These are phyloP conservation scores for Boloria selene DNA, from an alignment of 2,888 invertebrate genomes.

Conservation along the genomic window DNA sequence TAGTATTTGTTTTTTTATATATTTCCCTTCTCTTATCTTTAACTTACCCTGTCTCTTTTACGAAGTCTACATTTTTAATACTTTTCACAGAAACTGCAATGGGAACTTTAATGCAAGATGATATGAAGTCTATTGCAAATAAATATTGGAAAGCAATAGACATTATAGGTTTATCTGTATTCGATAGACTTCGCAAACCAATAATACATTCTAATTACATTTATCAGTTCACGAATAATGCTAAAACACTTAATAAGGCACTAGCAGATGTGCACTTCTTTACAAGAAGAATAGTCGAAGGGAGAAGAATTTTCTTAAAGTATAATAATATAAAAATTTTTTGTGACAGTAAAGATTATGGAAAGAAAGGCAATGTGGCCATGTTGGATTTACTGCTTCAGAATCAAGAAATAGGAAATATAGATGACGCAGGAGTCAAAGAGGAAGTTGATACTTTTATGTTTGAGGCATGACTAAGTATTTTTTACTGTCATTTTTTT, in stretches of 20 bases:
- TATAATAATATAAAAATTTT: conserved; percentile 2
- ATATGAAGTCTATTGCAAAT: conserved; percentile 26
- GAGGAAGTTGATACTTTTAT: conserved; percentile 74
- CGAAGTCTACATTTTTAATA: too few relatives aligned
- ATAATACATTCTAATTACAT: not conserved
- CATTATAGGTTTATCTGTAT: conserved; percentile 23
- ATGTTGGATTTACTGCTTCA: conserved; percentile 85
- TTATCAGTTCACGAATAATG: conserved; percentile 18
- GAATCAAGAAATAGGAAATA: conserved; percentile 77
- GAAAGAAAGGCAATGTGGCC: conserved; percentile 73
- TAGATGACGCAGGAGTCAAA: conserved; percentile 83
- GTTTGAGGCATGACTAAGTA: conserved; percentile 5
- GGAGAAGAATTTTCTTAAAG: conserved; percentile 39
- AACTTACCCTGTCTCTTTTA: too few relatives aligned
- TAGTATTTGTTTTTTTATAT: not conserved
- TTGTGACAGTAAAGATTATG: conserved; percentile 44
- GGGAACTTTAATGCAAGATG: conserved; percentile 34
- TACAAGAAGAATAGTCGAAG: conserved; percentile 35
- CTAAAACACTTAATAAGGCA: conserved; percentile 21
- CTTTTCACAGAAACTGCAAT: conserved; percentile 46
- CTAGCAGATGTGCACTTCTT: conserved; percentile 36
- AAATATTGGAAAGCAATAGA: conserved; percentile 39
- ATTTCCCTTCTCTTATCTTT: too few relatives aligned
- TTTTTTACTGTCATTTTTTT: too few relatives aligned
- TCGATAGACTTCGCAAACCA: conserved; percentile 20